Conservation (phyloP, 1,140 invertebrate species). For the Trypoxylus dichotomus region DNA sequence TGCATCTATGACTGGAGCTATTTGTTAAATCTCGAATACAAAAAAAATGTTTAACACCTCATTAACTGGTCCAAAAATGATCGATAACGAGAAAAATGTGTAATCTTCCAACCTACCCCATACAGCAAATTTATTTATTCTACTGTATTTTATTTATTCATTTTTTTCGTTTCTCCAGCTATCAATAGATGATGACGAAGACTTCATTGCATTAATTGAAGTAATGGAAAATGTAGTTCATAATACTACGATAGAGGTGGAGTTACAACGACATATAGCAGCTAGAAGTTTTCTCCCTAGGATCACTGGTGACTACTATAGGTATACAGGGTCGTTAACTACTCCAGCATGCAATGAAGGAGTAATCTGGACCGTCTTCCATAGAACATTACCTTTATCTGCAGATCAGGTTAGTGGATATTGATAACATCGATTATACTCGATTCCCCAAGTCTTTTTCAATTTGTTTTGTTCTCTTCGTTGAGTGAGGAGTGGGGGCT, state of each 20-base stretch:
- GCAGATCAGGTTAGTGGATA: slow-evolving; percentile 60
- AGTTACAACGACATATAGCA: slow-evolving; percentile 48
- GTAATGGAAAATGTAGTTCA: slow-evolving; percentile 55
- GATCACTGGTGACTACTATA: slow-evolving; percentile 60
- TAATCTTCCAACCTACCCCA: too few relatives aligned
- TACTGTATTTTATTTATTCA: background rate
- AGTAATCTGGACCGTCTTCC: slow-evolving; percentile 74
- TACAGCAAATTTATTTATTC: background rate
- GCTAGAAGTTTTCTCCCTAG: slow-evolving; percentile 58
- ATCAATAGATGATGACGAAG: slow-evolving; percentile 47
- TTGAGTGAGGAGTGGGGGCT: too few relatives aligned
- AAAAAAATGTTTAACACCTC: background rate
- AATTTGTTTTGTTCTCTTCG: too few relatives aligned
- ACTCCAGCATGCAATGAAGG: slow-evolving; percentile 73
- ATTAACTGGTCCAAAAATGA: background rate
- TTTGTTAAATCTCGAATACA: background rate
- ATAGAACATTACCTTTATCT: slow-evolving; percentile 62
- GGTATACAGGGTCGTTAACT: slow-evolving; percentile 75
- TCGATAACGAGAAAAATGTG: too few relatives aligned
- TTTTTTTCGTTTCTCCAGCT: slow-evolving; percentile 34
- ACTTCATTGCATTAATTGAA: slow-evolving; percentile 56
- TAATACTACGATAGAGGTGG: slow-evolving; percentile 40
- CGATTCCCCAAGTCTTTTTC: too few relatives aligned
- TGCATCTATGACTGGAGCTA: background rate
- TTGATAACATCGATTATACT: too few relatives aligned